Evolutionary conservation across 2,113 vertebrate genomes (phyloP).

Genomic region (Triplophysa dalaica): DNA sequence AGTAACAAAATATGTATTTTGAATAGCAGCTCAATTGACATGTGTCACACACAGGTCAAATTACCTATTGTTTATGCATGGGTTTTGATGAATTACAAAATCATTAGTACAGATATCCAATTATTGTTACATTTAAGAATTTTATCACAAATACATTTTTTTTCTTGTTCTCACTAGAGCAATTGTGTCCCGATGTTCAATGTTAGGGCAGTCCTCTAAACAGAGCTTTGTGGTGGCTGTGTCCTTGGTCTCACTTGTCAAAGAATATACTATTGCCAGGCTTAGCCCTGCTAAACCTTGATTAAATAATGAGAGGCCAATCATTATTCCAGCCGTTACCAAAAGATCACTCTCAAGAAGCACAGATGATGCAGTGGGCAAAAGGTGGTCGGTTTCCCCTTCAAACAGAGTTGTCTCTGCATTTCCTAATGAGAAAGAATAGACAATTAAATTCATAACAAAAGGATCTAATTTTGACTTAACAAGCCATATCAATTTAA

Average conservation of each 20-base stretch:
- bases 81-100: no score
- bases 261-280: background rate
- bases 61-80: no score
- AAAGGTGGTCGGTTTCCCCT: slow-evolving; percentile 10
- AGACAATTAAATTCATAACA: background rate
- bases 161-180: slow-evolving; percentile 1
- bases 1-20: no score
- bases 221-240: slow-evolving; percentile 22
- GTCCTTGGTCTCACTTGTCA: background rate
- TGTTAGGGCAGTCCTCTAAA: slow-evolving; percentile 25
- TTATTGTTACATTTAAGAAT: no score
- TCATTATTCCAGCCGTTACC: slow-evolving; percentile 4
- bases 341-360: slow-evolving; percentile 24
- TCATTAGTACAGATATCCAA: no score
- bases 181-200: slow-evolving; percentile 17
- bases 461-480: background rate
- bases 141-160: no score
- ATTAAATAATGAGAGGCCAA: slow-evolving; percentile 12
- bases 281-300: slow-evolving; percentile 12
- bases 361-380: background rate
- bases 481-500: no score
- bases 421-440: slow-evolving; percentile 4
- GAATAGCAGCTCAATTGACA: no score
- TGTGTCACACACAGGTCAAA: no score
- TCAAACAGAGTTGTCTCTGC: slow-evolving; percentile 3